phyloP scores from a whole-genome alignment of 2,888 invertebrate genomes.

The Heliconius erato region DNA sequence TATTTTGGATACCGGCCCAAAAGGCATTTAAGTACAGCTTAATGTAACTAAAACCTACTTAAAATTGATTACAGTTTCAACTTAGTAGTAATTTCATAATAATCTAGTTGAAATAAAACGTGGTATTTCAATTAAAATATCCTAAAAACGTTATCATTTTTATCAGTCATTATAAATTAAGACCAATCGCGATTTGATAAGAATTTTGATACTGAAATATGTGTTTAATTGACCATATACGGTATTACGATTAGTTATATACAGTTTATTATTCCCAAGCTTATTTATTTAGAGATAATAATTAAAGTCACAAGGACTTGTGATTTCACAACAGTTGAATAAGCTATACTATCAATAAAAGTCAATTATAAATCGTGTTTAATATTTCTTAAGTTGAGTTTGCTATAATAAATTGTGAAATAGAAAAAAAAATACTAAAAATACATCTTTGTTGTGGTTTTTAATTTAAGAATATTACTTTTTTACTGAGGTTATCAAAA shows the following conservation, averaged over 20 bases:
- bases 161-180: slow-evolving; percentile 10
- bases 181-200: background rate
- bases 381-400: background rate
- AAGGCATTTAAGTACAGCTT: too few species aligned
- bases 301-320: background rate
- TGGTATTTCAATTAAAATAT: slow-evolving; percentile 5
- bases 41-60: background rate
- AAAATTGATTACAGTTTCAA: background rate
- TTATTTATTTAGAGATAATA: background rate
- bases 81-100: too few species aligned
- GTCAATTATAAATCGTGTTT: background rate
- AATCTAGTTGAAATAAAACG: background rate
- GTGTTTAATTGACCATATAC: background rate
- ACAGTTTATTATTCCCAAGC: background rate
- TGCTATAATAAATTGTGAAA: background rate
- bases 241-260: background rate
- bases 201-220: background rate
- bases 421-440: too few species aligned
- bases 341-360: background rate
- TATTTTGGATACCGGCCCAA: background rate
- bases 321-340: slow-evolving; percentile 4
- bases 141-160: background rate
- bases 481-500: too few species aligned
- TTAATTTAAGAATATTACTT: too few species aligned
- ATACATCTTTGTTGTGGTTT: too few species aligned